Base-by-base conservation (phyloP, 2,797 vertebrate genomes). In the Ctenosaura bakeri region DNA sequence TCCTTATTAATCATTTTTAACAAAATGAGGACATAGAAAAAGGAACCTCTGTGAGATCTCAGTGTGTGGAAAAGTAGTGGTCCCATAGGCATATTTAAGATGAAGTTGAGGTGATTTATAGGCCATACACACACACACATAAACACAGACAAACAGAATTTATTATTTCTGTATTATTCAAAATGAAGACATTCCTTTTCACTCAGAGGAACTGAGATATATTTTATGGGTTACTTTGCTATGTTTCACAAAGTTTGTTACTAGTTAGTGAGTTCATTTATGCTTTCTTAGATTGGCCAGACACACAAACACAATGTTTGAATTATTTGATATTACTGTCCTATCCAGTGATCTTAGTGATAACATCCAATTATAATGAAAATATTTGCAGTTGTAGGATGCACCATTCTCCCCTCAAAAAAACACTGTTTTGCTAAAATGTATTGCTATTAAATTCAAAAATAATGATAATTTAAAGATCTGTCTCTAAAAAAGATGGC, bases 401-500 rank as follows among this genome's bases (percentile, higher is more conserved):
- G 90, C 2, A 92, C 90, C 89, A 81, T 92, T 91, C 93, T 4
- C 59, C 91, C 86, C 90, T 26, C 84, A 54, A 92, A 85, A 22
- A 74, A 92, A 90, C 82, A 78, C 66, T 88, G 9, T 88, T 92
- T 92, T 76, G 92, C 88, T 91, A 74, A 91, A 52, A 89, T 74
- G 90, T 79, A 92, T 18, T 89, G 79, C 90, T 52, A 29, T 94
- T 91, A 77, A 91, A 62, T 62, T 82, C 73, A 87, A 71, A 89
- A 93, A 92, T 85, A 32, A 54, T 89, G 66, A 83, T 92, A 93
- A 92, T 89, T 89, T 93, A 94, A 83, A 71, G 85, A 92, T 87
- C 90, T 90, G 94, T 93, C 81, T 90, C 14, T 88, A 20, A 29
- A 84, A 85, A 91, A 89, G 90, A 90, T n/a, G 80, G 12, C 1